Evolutionary conservation across 2,113 vertebrate genomes (phyloP).

Genomic region (Calonectris borealis): DNA sequence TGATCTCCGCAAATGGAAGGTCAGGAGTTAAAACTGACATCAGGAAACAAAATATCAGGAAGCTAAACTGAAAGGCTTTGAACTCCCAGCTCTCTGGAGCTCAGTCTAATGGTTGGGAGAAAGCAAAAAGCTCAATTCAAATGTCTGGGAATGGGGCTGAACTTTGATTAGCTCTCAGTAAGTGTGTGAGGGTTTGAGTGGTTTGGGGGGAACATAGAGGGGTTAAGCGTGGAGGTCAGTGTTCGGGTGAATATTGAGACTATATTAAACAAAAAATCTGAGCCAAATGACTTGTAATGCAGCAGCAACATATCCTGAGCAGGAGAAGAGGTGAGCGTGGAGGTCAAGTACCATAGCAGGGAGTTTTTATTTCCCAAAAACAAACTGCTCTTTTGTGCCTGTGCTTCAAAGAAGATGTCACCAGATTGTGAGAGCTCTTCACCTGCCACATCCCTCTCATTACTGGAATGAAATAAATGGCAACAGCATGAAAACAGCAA

Average conservation of each 20-base stretch:
- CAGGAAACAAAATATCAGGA: background rate
- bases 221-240: background rate
- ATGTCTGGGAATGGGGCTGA: background rate
- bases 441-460: slow-evolving; percentile 57
- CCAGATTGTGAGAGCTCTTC: slow-evolving; percentile 53
- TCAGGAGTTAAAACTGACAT: background rate
- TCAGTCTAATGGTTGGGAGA: background rate
- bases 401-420: slow-evolving; percentile 37
- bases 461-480: slow-evolving; percentile 50
- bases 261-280: background rate
- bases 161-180: background rate
- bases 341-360: slow-evolving; percentile 25
- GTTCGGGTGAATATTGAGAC: background rate
- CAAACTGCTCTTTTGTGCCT: slow-evolving; percentile 24
- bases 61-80: slow-evolving; percentile 10
- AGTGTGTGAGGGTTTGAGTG: background rate
- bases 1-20: background rate
- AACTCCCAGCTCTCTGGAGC: background rate
- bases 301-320: background rate
- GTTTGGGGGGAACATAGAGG: background rate
- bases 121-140: background rate
- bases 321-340: background rate
- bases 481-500: slow-evolving; percentile 52
- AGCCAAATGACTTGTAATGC: background rate
- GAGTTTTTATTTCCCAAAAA: slow-evolving; percentile 19